A percentile compares a stretch with the other conserved stretches of the same genome.
Evolutionary conservation across 2,797 vertebrate species (phyloP).

Genomic region (Anableps anableps): DNA sequence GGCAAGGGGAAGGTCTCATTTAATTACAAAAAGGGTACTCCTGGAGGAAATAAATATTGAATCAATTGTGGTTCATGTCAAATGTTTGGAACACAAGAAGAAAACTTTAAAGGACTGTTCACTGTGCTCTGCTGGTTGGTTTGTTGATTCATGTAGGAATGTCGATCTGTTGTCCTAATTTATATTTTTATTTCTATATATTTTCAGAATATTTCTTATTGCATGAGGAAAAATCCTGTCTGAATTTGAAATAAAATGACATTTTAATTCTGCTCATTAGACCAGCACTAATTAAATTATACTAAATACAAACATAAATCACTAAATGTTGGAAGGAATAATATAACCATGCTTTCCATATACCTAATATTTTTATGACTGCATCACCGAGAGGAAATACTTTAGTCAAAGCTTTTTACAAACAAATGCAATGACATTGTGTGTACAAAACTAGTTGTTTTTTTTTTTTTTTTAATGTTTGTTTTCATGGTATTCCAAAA

Average conservation of each 20-base stretch:
- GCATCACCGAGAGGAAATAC: too few species aligned
- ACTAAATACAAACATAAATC: background rate
- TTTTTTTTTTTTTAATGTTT: too few species aligned
- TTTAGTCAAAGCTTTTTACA: too few species aligned
- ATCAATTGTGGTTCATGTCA: background rate
- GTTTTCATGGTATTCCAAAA: too few species aligned
- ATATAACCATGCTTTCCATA: background rate
- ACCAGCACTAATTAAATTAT: background rate
- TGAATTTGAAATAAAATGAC: too few species aligned
- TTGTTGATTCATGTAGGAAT: background rate
- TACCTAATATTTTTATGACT: background rate
- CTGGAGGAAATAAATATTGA: background rate
- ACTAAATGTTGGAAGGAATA: background rate
- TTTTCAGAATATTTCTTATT: too few species aligned
- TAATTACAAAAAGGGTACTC: background rate
- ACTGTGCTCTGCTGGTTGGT: background rate
- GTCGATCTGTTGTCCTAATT: too few species aligned
- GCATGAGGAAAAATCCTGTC: too few species aligned
- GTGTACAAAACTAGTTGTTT: too few species aligned
- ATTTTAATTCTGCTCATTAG: too few species aligned
- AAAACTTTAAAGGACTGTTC: background rate
- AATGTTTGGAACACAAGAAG: background rate
- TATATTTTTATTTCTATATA: too few species aligned
- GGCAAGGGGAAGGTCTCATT: conserved; percentile 18
- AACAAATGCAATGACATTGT: too few species aligned